Evolutionary conservation across 2,888 invertebrate species (phyloP), one percentile per base, ranked within the genome.

Genomic region (Alentia gelatinosa): DNA sequence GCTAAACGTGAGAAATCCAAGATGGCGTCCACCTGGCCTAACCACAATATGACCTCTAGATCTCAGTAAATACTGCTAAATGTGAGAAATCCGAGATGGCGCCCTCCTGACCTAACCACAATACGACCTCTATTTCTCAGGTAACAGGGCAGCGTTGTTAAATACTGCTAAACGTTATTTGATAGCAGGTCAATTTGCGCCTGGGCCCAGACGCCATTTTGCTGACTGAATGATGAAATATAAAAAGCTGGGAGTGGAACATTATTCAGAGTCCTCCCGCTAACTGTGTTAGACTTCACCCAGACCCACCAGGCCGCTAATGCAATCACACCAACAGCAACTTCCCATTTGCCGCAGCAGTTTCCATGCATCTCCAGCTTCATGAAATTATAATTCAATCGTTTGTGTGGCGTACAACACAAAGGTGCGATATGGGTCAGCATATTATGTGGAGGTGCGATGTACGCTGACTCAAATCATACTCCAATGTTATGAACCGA

Each of bases 281-380:
- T 68, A 68, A 68, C n/a, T 30, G 26, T 30, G 30, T 68, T 68
- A 68, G 1, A n/a, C n/a, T n/a, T n/a, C n/a, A n/a, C n/a, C n/a
- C n/a, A n/a, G n/a, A n/a, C n/a, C 1, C 68, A 30, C 30, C 12
- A 68, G 26, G 68, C 68, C 12, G 23, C 39, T 79, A 79, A 79
- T 79, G 79, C 12, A 35, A 79, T 79, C 79, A 79, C 35, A 35
- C 39, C 37, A 79, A 79, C 79, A 79, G 79, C 79, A 79, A 79
- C 35, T 23, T 79, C 37, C 79, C 35, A 79, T 79, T 79, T 79
- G 12, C 37, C 12, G 39, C 35, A 15, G 37, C 79, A 19, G 23
- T 79, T 79, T 19, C 19, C 35, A 79, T 19, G 23, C 12, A 68
- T 26, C 68, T 30, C 68, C 30, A 26, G n/a, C 30, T 68, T 30